Evolutionary conservation across 2,888 invertebrate genomes (phyloP).

Genomic region (Acronicta alni): DNA sequence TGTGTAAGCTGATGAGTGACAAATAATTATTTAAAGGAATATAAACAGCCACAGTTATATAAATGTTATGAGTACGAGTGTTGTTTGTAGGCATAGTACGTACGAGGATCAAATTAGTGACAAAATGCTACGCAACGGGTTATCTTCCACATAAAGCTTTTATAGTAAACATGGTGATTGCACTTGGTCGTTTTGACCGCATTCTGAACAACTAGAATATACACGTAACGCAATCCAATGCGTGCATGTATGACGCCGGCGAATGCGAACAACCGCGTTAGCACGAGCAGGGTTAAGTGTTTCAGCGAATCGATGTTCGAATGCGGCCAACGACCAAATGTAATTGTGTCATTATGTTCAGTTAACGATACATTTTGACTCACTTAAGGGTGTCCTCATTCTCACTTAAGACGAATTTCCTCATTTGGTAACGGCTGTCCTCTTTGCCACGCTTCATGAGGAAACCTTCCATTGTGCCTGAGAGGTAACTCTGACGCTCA

Average conservation of each 20-base stretch:
- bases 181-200: constrained; percentile 52
- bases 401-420: constrained; percentile 95
- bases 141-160: constrained; percentile 53
- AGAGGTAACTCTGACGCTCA: constrained; percentile 94
- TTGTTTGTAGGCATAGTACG: constrained; percentile 23
- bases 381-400: constrained; percentile 93
- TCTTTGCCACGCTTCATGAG: constrained; percentile 97
- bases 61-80: constrained; percentile 34
- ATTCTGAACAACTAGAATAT: constrained; percentile 40
- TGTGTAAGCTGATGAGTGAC: constrained; percentile 51
- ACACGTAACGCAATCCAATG: constrained; percentile 12
- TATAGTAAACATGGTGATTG: constrained; percentile 30
- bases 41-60: constrained; percentile 31
- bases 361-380: constrained; percentile 64
- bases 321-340: constrained; percentile 58
- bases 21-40: constrained; percentile 27
- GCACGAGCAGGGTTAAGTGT: constrained; percentile 51
- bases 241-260: constrained; percentile 21
- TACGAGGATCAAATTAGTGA: constrained; percentile 47
- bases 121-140: constrained; percentile 47
- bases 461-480: constrained; percentile 95
- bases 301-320: constrained; percentile 53
- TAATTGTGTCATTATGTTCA: constrained; percentile 54
- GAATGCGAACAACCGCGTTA: constrained; percentile 31
- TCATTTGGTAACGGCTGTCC: constrained; percentile 94